Percentiles rank a stretch among this genome's conserved stretches.
Conservation (phyloP, 2,888 invertebrate genomes). For the Apotomis betuletana region DNA sequence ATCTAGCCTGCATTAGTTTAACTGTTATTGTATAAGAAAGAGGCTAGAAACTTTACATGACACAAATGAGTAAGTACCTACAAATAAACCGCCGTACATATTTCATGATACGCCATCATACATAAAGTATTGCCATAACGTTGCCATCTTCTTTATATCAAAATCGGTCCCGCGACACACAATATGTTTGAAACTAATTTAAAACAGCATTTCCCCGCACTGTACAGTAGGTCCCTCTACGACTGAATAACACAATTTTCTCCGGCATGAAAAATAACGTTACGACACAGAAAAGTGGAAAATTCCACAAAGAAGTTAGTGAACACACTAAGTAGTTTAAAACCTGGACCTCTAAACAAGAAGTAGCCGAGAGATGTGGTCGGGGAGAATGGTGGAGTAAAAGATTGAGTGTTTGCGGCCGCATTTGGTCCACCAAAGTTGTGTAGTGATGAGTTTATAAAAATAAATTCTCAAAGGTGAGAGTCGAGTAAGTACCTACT, state of each 20-base stretch:
- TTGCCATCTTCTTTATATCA: neutral
- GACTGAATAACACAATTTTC: constrained; percentile 35
- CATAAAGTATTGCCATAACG: neutral
- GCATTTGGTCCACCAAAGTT: neutral
- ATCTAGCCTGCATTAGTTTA: no score
- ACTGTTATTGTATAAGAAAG: no score
- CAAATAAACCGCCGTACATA: neutral
- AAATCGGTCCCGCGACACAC: neutral
- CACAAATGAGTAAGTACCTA: no score
- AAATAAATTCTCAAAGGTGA: neutral
- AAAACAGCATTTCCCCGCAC: constrained; percentile 9
- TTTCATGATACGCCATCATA: neutral
- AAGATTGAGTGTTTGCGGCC: constrained; percentile 7
- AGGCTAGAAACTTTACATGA: no score
- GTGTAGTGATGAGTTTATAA: neutral
- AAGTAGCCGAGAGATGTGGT: constrained; percentile 10
- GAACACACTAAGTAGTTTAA: constrained; percentile 37
- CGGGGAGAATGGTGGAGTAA: neutral
- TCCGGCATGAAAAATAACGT: constrained; percentile 35
- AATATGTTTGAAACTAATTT: constrained; percentile 16
- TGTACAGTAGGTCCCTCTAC: constrained; percentile 14
- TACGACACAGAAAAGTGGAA: constrained; percentile 32
- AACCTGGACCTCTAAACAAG: constrained; percentile 28
- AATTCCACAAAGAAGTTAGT: constrained; percentile 28
- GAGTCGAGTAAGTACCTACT: no score